These are phyloP conservation scores for Tyto alba DNA, from an alignment of 2,113 vertebrate genomes.

Conservation along the genomic window DNA sequence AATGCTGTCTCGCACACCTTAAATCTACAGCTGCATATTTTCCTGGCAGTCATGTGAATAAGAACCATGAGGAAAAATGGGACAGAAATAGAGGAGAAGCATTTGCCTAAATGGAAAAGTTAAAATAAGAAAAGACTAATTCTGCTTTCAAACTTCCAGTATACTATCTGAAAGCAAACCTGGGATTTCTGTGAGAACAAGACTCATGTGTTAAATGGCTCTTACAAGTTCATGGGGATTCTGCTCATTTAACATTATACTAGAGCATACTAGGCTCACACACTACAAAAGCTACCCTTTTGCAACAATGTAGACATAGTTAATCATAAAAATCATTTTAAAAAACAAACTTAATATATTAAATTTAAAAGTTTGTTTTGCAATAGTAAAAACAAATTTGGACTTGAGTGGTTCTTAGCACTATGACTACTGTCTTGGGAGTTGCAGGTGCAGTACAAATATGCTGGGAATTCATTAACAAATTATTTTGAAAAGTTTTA, in stretches of 20 bases:
- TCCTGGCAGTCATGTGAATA: not conserved
- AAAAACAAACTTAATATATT: not conserved
- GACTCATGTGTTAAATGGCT: not conserved
- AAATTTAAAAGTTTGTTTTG: not conserved
- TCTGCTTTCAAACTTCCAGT: not conserved
- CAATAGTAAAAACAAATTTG: not conserved
- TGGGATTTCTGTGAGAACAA: not conserved
- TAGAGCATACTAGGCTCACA: not conserved
- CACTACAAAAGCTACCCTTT: not conserved
- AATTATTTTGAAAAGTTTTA: not conserved
- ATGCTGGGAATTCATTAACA: not conserved
- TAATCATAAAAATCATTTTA: not conserved
- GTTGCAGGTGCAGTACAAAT: not conserved
- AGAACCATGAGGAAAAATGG: not conserved
- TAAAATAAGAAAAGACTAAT: not conserved
- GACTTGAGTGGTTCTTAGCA: not conserved
- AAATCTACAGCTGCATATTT: not conserved
- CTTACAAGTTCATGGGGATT: not conserved
- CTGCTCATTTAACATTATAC: not conserved
- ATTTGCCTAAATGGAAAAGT: not conserved
- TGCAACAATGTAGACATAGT: not conserved
- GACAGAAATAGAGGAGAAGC: not conserved
- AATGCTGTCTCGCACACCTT: not conserved
- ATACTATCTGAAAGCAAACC: not conserved
- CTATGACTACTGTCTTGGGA: not conserved